Base-by-base conservation (phyloP, 1,140 invertebrate genomes). In the Orussus abietinus region DNA sequence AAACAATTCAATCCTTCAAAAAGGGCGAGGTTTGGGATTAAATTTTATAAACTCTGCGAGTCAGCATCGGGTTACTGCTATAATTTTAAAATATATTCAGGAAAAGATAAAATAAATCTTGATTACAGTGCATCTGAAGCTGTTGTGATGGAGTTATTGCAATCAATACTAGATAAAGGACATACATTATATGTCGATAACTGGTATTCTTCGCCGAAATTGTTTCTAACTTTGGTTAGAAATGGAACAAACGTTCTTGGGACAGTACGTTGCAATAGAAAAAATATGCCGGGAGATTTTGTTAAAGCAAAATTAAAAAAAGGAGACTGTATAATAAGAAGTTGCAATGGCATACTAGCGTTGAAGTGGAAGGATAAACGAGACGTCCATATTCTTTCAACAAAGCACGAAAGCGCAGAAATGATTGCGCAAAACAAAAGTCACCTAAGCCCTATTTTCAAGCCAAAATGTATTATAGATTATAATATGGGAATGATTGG, bases 211-310 rank as follows among this genome's bases (percentile, higher is more conserved):
- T 48, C 33, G 6, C 34, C 38, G 12, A 37, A 40, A 33, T 30
- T 48, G 25, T 48, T 44, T 45, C 2, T 37, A 30, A 38, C 20
- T 17, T 42, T 49, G 4, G 13, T 35, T 33, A 28, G 15, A 38
- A 22, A 37, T 33, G 15, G n/a, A 42, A 45, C n/a, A 35, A 48
- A 49, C 14, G n/a, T 43, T 17, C 3, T 52, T 38, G 47, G 42
- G 4, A 49, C 42, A 21, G 38, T 52, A 31, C 38, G 42, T 39
- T 39, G 2, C 9, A 49, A 49, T 32, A 53, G 47, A 36, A 52
- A 49, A 26, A 49, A 49, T 49, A 52, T 52, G 42, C 50, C 38
- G 19, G 28, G n/a, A 42, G 38, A 52, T 45, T 39, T 46, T 17
- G 18, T 15, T n/a, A 38, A 38, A 38, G 21, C 18, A 34, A 52